These are phyloP conservation scores for Leuctra nigra DNA, from an alignment of 2,888 invertebrate genomes.

Conservation along the genomic window DNA sequence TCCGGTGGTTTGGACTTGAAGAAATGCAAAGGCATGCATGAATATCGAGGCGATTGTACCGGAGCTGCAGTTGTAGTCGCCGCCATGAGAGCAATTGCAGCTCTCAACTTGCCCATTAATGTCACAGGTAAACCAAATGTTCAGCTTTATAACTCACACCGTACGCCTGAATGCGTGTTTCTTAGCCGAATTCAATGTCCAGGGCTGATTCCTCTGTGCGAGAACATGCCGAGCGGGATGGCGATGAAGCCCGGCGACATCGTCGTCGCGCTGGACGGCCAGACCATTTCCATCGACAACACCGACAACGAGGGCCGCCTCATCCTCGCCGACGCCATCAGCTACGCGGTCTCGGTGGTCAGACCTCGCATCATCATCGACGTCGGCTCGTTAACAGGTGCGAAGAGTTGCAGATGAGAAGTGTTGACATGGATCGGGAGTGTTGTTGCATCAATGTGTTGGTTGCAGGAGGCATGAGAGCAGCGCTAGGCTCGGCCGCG, in stretches of 20 bases:
- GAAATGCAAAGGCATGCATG: conserved; percentile 50
- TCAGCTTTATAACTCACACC: too few relatives aligned
- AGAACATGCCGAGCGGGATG: conserved; percentile 70
- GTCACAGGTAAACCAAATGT: conserved; percentile 60
- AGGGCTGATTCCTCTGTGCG: conserved; percentile 73
- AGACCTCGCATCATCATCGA: conserved; percentile 68
- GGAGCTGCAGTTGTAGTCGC: conserved; percentile 75
- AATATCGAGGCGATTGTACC: conserved; percentile 80
- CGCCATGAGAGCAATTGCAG: conserved; percentile 60
- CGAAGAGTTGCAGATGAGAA: too few relatives aligned
- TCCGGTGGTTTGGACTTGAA: conserved; percentile 59
- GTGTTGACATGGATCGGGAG: too few relatives aligned
- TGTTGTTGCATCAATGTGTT: too few relatives aligned
- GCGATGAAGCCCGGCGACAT: conserved; percentile 78
- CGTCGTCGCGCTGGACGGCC: conserved; percentile 65
- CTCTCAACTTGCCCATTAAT: conserved; percentile 63
- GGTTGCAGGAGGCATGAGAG: conserved; percentile 50
- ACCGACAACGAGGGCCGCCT: conserved; percentile 78
- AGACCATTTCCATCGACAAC: conserved; percentile 64
- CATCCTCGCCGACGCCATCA: conserved; percentile 71
- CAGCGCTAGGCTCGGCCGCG: conserved; percentile 58
- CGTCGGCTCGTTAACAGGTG: conserved; percentile 53
- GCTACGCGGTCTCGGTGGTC: conserved; percentile 63
- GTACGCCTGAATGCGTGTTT: too few relatives aligned
- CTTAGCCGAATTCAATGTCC: too few relatives aligned